Base-by-base conservation (phyloP, 2,888 invertebrate species). In the Erpobdella octoculata region DNA sequence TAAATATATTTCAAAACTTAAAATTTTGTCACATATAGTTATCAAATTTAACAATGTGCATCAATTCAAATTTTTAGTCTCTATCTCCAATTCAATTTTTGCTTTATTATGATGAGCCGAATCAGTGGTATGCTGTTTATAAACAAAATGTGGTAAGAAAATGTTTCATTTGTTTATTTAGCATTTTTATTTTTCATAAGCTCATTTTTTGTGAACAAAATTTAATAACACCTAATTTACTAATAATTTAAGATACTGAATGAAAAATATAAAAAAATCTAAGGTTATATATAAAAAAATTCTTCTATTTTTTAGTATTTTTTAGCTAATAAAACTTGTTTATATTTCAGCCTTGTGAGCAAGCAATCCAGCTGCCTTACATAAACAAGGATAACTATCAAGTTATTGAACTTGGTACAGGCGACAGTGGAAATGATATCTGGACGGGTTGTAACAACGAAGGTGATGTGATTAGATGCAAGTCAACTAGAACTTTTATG, bases 401-500 rank as follows among this genome's bases (percentile, higher is more conserved):
- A 33, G 61, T 28, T n/a, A 58, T 61, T 6, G 18, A 12, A 31
- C 31, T 21, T 12, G 61, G 36, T 18, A 35, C n/a, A 9, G 46
- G 38, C 2, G 37, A 25, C 35, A 37, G 5, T 21, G 8, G 6
- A 1, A 21, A 1, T 36, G 15, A 25, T 21, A 21, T 15, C 21
- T 70, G 37, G 62, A 28, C 62, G 38, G 70, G 62, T 36, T 70
- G 61, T n/a, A 70, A 37, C 9, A 62, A 5, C 15, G 28, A n/a
- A 15, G 70, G 5, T 15, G 41, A 61, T n/a, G 15, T 37, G 8
- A n/a, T 70, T 38, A 36, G 5, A 35, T 70, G 70, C 36, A 58
- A n/a, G 28, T 70, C 64, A 38, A 76, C 76, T 31, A 76, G 91
- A 70, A 85, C 88, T 70, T 93, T 93, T 81, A 84, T 88, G 3